Base-by-base conservation (phyloP, 2,888 invertebrate genomes). In the Limnephilus auricula region DNA sequence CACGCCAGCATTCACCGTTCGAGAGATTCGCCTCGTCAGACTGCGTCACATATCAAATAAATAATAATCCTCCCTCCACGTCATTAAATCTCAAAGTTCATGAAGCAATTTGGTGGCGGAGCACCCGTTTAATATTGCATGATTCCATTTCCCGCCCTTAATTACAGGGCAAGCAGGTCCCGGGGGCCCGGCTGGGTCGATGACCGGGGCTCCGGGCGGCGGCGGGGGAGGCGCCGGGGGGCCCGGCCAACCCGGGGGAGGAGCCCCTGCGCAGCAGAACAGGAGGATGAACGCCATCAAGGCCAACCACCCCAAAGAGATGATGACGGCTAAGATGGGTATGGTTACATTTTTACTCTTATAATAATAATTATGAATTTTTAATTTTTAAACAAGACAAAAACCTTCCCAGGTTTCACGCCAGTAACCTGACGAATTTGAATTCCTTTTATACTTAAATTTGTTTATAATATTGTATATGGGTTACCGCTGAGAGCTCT, bases 241-340 rank as follows among this genome's bases (percentile, higher is more conserved):
- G 96, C 95, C 96, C 93, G 96, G 96, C 50, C 94, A 96, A 93
- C 95, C 95, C 79, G 95, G 95, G 94, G 93, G 93, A 89, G 96
- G 96, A 32, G 92, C 94, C 93, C 95, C 96, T 93, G 95, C 96
- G 94, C 96, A 96, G 94, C 97, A 97, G 94, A 97, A 97, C 94
- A 96, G 98, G 94, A 96, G 98, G 94, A 97, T 98, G 97, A 98
- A 98, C 95, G 98, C 98, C 94, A 97, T 98, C 94, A 98, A 98
- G 96, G 97, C 98, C 91, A 98, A 98, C 94, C 98, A 98, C 95
- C 98, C 98, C 88, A 98, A 98, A 95, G 98, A 98, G 94, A 96
- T 97, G 94, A 97, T 97, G 94, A 97, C 97, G 94, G 97, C 97
- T 94, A 98, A 98, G 95, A 97, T 98, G 97, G 98, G 98, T 98